Conservation (phyloP, 2,888 invertebrate genomes). For the Diarsia rubi region DNA sequence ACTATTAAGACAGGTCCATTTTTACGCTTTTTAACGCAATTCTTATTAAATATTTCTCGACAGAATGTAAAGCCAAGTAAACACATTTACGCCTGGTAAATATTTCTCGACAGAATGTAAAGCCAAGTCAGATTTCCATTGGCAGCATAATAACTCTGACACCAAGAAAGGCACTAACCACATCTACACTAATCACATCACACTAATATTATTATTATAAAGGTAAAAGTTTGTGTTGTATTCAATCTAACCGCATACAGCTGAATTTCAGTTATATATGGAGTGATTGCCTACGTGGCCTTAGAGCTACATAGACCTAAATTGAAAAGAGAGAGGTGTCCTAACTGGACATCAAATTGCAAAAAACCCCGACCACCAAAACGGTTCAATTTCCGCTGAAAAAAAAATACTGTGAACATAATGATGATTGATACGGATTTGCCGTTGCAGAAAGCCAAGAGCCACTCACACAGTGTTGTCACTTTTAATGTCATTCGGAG, state of each 20-base stretch:
- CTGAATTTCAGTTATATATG: background rate
- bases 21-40: too few species aligned
- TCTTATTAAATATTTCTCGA: too few species aligned
- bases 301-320: background rate
- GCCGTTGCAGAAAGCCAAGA: background rate
- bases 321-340: background rate
- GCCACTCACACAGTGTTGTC: slow-evolving; percentile 11
- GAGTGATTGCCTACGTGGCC: background rate
- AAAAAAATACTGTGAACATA: slow-evolving; percentile 12
- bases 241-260: background rate
- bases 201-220: too few species aligned
- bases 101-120: too few species aligned
- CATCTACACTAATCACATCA: too few species aligned
- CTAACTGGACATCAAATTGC: background rate
- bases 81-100: too few species aligned
- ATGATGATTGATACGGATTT: slow-evolving; percentile 50
- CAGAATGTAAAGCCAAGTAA: too few species aligned
- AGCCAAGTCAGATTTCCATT: too few species aligned
- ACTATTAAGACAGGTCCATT: too few species aligned
- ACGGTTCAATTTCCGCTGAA: slow-evolving; percentile 3
- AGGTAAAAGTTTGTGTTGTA: too few species aligned
- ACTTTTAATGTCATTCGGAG: slow-evolving; percentile 2
- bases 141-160: too few species aligned
- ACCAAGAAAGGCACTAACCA: too few species aligned
- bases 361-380: slow-evolving; percentile 8